Conservation (phyloP, 1,140 invertebrate genomes). For the Caenorhabditis tropicalis region DNA sequence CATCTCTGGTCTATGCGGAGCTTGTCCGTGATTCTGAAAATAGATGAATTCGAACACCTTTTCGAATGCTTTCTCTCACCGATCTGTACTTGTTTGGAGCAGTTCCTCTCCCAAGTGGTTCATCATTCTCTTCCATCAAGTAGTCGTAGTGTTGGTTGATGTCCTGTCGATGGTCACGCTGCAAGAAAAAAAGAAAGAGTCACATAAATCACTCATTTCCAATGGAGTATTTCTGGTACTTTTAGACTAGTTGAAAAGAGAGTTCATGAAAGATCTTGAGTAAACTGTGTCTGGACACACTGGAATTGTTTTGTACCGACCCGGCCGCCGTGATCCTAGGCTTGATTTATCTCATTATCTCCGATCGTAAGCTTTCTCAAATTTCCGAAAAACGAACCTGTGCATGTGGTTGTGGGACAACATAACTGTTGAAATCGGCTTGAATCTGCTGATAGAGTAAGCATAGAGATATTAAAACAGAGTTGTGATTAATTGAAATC, state of each 20-base stretch:
- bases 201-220: constrained; percentile 25
- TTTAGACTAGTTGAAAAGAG: background rate
- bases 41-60: background rate
- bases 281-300: no score
- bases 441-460: background rate
- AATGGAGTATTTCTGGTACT: background rate
- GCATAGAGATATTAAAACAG: background rate
- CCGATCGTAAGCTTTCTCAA: no score
- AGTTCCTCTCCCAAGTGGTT: constrained; percentile 9
- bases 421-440: constrained; percentile 27
- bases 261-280: background rate
- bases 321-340: no score
- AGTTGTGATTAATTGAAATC: background rate
- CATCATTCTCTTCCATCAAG: constrained; percentile 28
- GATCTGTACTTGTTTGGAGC: constrained; percentile 24
- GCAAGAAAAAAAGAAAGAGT: constrained; percentile 7
- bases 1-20: background rate
- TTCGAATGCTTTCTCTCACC: background rate
- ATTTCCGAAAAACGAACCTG: constrained; percentile 5
- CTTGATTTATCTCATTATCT: no score
- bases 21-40: constrained; percentile 1
- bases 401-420: constrained; percentile 9
- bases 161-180: constrained; percentile 40
- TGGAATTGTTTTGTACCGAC: no score
- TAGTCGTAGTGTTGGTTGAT: constrained; percentile 41